Base-by-base conservation (phyloP, 1,140 invertebrate genomes). In the Drosophila equinoxialis region DNA sequence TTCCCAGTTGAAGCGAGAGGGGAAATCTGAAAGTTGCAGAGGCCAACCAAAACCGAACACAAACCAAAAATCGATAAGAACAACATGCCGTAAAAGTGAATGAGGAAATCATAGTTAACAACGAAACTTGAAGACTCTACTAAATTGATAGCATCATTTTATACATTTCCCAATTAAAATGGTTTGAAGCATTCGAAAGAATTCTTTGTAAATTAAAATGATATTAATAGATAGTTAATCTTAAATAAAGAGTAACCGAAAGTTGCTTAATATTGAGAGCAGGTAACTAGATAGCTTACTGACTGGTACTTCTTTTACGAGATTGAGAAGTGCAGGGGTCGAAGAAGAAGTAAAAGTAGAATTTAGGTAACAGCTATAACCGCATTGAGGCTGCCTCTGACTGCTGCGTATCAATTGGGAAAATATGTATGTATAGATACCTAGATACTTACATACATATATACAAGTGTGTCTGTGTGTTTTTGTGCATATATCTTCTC, bases 11-110 rank as follows among this genome's bases (percentile, higher is more conserved):
- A 6, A 33, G 62, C 6, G 59, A 33, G n/a, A 62, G 10, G 57
- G 39, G 14, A 8, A 41, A 14, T 37, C 2, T 11, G 10, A 20
- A 45, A 59, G 20, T 37, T 13, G 55, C 23, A 17, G 57, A 33
- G 23, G 6, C 68, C 65, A 78, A 65, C 68, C 66, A 68, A 81
- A 75, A 71, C 62, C 68, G 20, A 72, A 81, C 71, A 67, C 59
- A 66, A 71, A 87, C 74, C 75, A 66, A 83, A 86, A 86, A 86
- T 86, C 82, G 82, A 86, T 86, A 86, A 77, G 72, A 86, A 82
- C 69, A 83, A 79, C 79, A 68, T 57, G 65, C 81, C 72, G 26
- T 58, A 65, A 74, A 78, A 70, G 33, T 23, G 51, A 67, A 45
- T 54, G 73, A 42, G 54, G 62, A 51, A 63, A 60, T 65, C 39